Percentiles rank a stretch among this genome's conserved stretches.
Conservation (phyloP, 2,888 invertebrate species). For the Sceliomorpha sp. region DNA sequence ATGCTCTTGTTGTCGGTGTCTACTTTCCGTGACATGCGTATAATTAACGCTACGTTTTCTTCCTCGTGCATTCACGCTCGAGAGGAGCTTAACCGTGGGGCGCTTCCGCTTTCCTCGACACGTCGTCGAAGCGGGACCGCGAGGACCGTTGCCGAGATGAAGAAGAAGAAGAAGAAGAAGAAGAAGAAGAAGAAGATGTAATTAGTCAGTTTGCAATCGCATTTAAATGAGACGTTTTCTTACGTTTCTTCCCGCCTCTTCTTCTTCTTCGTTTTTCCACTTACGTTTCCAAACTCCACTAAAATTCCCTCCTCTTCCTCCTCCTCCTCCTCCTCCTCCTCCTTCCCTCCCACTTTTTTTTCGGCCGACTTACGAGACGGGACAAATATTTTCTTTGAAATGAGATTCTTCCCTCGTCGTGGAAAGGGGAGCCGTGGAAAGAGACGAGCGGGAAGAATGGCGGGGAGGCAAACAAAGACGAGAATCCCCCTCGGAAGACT, state of each 20-base stretch:
- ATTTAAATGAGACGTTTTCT: slow-evolving; percentile 33
- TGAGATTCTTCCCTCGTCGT: slow-evolving; percentile 30
- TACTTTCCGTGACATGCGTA: slow-evolving; percentile 23
- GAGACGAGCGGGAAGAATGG: no score
- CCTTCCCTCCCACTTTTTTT: slow-evolving; percentile 2
- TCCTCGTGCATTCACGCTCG: slow-evolving; percentile 11
- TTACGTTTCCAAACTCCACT: no score
- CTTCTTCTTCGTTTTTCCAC: no score
- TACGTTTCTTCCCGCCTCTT: slow-evolving; percentile 3
- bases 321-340: neutral
- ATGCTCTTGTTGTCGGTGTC: neutral
- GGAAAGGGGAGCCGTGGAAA: no score
- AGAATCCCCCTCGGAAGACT: slow-evolving; percentile 18
- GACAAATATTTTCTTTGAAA: slow-evolving; percentile 49
- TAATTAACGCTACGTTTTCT: slow-evolving; percentile 34
- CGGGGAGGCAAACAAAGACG: slow-evolving; percentile 28
- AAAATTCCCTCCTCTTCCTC: neutral
- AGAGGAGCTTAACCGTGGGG: slow-evolving; percentile 16
- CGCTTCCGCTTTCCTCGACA: slow-evolving; percentile 37
- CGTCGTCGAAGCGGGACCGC: slow-evolving; percentile 32
- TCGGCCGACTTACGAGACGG: slow-evolving; percentile 23
- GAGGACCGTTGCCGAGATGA: slow-evolving; percentile 9
- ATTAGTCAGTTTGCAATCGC: slow-evolving; percentile 42
- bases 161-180: no score
- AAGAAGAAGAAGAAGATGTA: slow-evolving; percentile 35